Base-by-base conservation (phyloP, 2,113 vertebrate genomes). In the Gasterosteus nipponicus region DNA sequence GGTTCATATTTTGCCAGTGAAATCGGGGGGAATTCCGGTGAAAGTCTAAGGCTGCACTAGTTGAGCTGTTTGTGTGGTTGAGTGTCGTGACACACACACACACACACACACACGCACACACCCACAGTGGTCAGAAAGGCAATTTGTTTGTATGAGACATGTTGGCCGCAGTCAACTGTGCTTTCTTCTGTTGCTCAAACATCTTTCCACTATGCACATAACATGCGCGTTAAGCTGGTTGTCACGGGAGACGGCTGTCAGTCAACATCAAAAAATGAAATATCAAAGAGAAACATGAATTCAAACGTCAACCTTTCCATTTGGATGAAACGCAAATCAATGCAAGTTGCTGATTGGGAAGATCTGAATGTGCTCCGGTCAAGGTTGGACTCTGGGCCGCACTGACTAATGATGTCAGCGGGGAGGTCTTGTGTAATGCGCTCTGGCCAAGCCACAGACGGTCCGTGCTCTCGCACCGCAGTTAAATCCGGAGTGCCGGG, bases 61-160 rank as follows among this genome's bases (percentile, higher is more conserved):
- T 88, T 82, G 87, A 85, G 84, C 89, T 82, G 84, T 89, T 90
- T 82, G 84, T 89, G 91, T 78, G 89, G 92, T 87, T 87, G 85
- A 71, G 61, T 68, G 62, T 69, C 22, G 53, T 67, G 86, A 86
- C 80, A 26, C 16, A 33, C 61, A 35, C 38, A 38, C 2, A 79
- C 31, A 47, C 29, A 16, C 66, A 81, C 61, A 61, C 33, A 46
- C 14, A 38, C 12, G 53, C 35, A 41, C 10, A 80, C 26, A 31
- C 38, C 39, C 18, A 38, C 8, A 59, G 31, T 31, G 19, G 35
- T 33, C 69, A 72, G 61, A 57, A 41, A 51, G 57, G 19, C 9
- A 65, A 19, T 60, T 65, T 65, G 47, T 26, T 49, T 15, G 42
- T 22, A 31, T 15, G 31, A 67, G 12, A 62, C 39, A 49, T 46